Evolutionary conservation across 2,888 invertebrate genomes (phyloP).

Genomic region (Cabera pusaria): DNA sequence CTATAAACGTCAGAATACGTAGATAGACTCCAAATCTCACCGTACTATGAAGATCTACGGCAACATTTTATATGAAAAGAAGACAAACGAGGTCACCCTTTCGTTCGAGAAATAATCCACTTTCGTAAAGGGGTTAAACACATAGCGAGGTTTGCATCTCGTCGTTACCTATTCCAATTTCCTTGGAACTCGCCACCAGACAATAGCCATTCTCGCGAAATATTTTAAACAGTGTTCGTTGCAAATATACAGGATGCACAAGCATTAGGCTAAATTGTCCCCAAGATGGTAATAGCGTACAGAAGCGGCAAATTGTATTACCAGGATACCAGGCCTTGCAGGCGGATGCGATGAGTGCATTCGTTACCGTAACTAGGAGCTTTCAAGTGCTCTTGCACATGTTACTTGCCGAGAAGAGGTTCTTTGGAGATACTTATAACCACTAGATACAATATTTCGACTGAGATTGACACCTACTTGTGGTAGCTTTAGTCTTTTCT

Average conservation of each 20-base stretch:
- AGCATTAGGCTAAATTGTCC: constrained; percentile 73
- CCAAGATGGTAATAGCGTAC: constrained; percentile 69
- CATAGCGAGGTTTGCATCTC: constrained; percentile 12
- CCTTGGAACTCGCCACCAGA: constrained; percentile 28
- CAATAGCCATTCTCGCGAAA: constrained; percentile 39
- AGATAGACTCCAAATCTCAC: constrained; percentile 5
- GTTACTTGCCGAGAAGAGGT: constrained; percentile 35
- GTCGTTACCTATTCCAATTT: constrained; percentile 37
- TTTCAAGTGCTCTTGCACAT: constrained; percentile 54
- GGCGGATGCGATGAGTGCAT: constrained; percentile 68
- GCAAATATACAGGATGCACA: constrained; percentile 51
- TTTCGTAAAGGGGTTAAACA: constrained; percentile 32
- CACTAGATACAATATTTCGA: constrained; percentile 1
- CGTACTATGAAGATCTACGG: constrained; percentile 4
- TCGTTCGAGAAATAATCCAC: constrained; percentile 25
- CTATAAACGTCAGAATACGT: neutral
- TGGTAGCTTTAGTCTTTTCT: too few species aligned
- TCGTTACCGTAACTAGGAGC: constrained; percentile 62
- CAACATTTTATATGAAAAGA: constrained; percentile 10
- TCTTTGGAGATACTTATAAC: constrained; percentile 19
- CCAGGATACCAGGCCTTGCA: constrained; percentile 62
- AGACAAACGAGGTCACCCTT: constrained; percentile 9
- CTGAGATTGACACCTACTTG: too few species aligned
- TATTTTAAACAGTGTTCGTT: constrained; percentile 59
- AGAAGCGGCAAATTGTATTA: constrained; percentile 76